Evolutionary conservation across 2,888 invertebrate species (phyloP).

Genomic region (Drosophila atripex): DNA sequence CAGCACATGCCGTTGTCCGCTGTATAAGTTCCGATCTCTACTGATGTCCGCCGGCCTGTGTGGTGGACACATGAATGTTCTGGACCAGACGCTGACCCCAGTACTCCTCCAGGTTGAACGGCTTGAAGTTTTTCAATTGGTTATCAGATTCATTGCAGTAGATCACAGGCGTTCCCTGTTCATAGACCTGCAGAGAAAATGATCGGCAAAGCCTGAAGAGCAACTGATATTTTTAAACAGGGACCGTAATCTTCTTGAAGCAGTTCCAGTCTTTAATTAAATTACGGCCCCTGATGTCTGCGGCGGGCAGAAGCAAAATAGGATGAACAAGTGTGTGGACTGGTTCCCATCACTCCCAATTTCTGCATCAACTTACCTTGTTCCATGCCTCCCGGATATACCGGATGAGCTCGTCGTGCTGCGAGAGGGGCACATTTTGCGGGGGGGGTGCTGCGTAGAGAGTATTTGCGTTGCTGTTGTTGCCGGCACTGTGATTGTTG

Average conservation of each 20-base stretch:
- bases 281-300: slow-evolving; percentile 6
- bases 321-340: not conserved
- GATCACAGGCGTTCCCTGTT: slow-evolving; percentile 85
- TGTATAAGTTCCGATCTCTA: slow-evolving; percentile 34
- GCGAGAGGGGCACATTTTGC: slow-evolving; percentile 73
- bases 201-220: slow-evolving; percentile 16
- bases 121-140: slow-evolving; percentile 89
- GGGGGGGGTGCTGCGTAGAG: slow-evolving; percentile 49
- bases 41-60: slow-evolving; percentile 61
- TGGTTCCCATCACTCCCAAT: not conserved
- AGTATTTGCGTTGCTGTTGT: slow-evolving; percentile 44
- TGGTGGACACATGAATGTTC: slow-evolving; percentile 85
- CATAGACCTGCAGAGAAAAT: slow-evolving; percentile 79
- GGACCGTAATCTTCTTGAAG: slow-evolving; percentile 2
- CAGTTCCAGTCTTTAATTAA: no score
- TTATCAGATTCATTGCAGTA: slow-evolving; percentile 83
- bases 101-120: slow-evolving; percentile 91
- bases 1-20: slow-evolving; percentile 56
- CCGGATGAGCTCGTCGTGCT: slow-evolving; percentile 91
- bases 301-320: slow-evolving; percentile 8
- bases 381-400: slow-evolving; percentile 92
- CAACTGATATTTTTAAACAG: slow-evolving; percentile 16
- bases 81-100: slow-evolving; percentile 90
- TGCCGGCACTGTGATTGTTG: slow-evolving; percentile 70
- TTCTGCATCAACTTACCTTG: slow-evolving; percentile 84